Percentiles rank a stretch among this genome's conserved stretches.
Conservation (phyloP, 2,797 vertebrate genomes). For the Anas bahamensis region DNA sequence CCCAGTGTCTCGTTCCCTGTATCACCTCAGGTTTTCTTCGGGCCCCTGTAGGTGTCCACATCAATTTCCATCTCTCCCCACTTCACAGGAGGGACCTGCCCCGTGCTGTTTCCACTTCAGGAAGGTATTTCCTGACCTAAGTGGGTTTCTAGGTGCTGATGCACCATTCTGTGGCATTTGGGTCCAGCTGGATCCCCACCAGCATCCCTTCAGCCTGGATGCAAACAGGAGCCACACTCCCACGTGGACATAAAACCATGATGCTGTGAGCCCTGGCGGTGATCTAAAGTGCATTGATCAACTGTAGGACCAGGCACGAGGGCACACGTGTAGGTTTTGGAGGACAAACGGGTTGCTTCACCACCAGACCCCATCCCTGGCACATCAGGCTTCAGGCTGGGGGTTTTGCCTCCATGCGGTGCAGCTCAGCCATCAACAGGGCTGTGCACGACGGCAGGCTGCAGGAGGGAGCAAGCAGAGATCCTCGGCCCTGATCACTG, state of each 20-base stretch:
- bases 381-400: not conserved
- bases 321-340: not conserved
- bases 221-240: not conserved
- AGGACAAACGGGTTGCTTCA: not conserved
- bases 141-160: not conserved
- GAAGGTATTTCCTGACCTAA: not conserved
- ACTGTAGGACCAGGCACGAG: rapidly evolving
- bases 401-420: not conserved
- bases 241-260: not conserved
- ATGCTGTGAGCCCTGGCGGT: not conserved
- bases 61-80: not conserved
- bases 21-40: not conserved
- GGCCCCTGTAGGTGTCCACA: not conserved
- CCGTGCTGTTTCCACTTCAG: not conserved
- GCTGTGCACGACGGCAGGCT: not conserved
- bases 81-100: not conserved
- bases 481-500: conserved; percentile 16
- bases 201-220: not conserved
- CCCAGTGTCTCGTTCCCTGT: not conserved
- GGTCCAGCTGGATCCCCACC: not conserved
- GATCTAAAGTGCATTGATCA: not conserved
- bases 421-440: not conserved
- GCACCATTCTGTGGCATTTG: not conserved
- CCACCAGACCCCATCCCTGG: not conserved
- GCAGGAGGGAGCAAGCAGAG: conserved; percentile 36